phyloP scores from a whole-genome alignment of 2,797 vertebrate species.

The Prionace glauca region DNA sequence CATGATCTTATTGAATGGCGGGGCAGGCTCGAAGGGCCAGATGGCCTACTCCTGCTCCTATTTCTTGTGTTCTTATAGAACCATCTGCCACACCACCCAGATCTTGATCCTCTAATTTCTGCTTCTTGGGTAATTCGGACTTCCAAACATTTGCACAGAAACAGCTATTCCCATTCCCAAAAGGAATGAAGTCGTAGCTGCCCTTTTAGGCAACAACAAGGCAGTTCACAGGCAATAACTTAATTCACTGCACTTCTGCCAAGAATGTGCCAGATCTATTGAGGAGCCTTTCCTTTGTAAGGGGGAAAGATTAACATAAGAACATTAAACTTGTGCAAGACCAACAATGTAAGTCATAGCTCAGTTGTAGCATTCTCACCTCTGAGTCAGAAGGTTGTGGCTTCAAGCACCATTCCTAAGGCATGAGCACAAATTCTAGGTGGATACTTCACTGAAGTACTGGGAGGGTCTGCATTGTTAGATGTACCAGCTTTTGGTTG shows the following conservation, averaged over 20 bases:
- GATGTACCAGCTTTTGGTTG: neutral
- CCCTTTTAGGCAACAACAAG: neutral
- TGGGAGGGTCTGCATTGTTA: neutral
- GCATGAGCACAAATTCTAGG: neutral
- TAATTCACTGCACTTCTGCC: neutral
- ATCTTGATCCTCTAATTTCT: neutral
- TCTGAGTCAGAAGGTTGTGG: neutral
- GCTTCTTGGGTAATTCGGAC: neutral
- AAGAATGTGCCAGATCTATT: neutral
- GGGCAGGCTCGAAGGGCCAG: no score
- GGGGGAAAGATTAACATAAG: neutral
- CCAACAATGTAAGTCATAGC: no score
- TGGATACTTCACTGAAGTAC: neutral
- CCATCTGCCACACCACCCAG: neutral
- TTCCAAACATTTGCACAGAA: neutral
- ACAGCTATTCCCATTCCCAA: neutral
- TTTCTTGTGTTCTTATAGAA: neutral
- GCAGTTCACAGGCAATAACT: neutral
- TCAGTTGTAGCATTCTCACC: neutral
- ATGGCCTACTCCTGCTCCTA: no score
- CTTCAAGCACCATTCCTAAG: neutral
- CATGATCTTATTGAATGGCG: no score
- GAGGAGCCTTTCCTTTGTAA: neutral
- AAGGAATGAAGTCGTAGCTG: neutral
- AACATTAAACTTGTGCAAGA: neutral